Percentiles rank a stretch among this genome's conserved stretches.
These are phyloP conservation scores for Drosophila repleta DNA, from an alignment of 1,140 invertebrate genomes.

Conservation along the genomic window DNA sequence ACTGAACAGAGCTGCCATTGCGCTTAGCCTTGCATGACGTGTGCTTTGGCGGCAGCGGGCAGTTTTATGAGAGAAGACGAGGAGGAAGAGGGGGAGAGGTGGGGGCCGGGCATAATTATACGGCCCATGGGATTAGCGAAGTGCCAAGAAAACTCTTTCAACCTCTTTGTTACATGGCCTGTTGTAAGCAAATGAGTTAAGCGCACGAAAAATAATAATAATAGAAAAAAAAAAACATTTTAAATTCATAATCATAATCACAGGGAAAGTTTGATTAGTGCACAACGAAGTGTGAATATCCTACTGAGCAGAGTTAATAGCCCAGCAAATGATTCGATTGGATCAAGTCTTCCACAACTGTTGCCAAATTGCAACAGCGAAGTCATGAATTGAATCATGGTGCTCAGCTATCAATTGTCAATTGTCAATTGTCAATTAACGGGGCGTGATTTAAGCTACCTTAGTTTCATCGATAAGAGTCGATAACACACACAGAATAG, in stretches of 20 bases:
- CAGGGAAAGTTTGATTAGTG: constrained; percentile 9
- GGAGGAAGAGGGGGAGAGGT: too few species aligned
- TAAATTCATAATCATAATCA: constrained; percentile 9
- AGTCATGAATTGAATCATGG: neutral
- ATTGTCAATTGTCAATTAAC: neutral
- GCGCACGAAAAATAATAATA: constrained; percentile 13
- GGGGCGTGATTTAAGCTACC: neutral
- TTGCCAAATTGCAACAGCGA: neutral
- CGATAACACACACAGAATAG: neutral
- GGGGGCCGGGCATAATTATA: constrained; percentile 45
- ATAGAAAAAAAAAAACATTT: constrained; percentile 7
- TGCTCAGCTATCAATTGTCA: neutral
- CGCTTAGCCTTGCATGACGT: constrained; percentile 52
- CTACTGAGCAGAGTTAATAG: neutral
- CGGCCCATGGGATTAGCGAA: constrained; percentile 45
- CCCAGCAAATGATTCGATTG: too few species aligned
- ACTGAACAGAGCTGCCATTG: constrained; percentile 19
- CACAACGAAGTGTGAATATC: constrained; percentile 11
- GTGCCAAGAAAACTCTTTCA: constrained; percentile 45
- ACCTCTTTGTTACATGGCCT: constrained; percentile 46
- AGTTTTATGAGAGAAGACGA: neutral
- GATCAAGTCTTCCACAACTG: too few species aligned
- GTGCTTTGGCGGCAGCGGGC: neutral
- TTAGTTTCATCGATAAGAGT: neutral
- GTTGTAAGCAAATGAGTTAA: constrained; percentile 48